Evolutionary conservation across 2,797 vertebrate genomes (phyloP).

Genomic region (Pangasius macronema): DNA sequence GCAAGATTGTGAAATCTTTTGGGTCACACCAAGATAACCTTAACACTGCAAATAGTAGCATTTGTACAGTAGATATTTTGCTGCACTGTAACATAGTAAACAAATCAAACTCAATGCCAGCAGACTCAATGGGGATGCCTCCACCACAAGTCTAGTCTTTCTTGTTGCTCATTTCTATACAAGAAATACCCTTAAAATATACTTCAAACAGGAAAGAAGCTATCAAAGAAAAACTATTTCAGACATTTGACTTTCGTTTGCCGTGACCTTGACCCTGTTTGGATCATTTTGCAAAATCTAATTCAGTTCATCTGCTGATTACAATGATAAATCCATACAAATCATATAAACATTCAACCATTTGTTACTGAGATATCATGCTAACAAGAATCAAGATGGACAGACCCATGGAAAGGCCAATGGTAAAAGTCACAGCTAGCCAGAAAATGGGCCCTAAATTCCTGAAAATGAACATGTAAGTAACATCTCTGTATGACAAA

Average conservation of each 20-base stretch:
- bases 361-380: background rate
- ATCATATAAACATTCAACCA: background rate
- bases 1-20: background rate
- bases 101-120: background rate
- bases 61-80: slow-evolving; percentile 1
- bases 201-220: background rate
- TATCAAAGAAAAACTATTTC: background rate
- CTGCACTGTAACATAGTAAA: background rate
- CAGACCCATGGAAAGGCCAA: background rate
- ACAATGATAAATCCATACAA: background rate
- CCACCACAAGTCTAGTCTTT: background rate
- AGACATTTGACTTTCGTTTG: background rate
- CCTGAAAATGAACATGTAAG: background rate
- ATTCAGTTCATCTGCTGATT: background rate
- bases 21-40: background rate
- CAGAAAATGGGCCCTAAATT: background rate
- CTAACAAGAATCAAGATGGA: background rate
- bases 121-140: background rate
- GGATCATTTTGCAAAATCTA: background rate
- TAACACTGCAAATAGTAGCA: background rate
- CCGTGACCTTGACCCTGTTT: background rate
- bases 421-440: background rate
- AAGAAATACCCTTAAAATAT: background rate
- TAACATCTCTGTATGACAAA: background rate
- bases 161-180: background rate